A percentile compares a stretch with the other conserved stretches of the same genome.
Evolutionary conservation across 1,140 invertebrate species (phyloP).

Genomic region (Panagrolaimus sp.): DNA sequence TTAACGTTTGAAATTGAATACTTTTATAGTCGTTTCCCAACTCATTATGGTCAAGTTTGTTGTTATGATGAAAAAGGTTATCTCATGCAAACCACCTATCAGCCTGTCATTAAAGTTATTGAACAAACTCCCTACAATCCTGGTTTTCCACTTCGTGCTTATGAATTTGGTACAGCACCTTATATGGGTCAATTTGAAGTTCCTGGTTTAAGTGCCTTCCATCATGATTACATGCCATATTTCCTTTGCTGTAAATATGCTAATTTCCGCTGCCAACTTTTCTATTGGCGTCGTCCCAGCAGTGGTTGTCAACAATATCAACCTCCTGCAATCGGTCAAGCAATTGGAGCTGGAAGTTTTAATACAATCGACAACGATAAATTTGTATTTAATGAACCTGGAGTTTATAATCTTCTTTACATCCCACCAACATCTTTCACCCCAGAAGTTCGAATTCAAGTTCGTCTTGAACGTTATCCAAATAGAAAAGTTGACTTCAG

Average conservation of each 20-base stretch:
- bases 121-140: constrained; percentile 58
- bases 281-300: constrained; percentile 55
- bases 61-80: constrained; percentile 57
- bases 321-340: constrained; percentile 49
- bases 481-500: constrained; percentile 55
- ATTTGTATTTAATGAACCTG: constrained; percentile 58
- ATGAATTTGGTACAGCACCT: constrained; percentile 56
- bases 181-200: constrained; percentile 59
- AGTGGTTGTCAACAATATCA: constrained; percentile 57
- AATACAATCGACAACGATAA: constrained; percentile 50
- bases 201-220: constrained; percentile 52
- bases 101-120: constrained; percentile 58
- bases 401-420: constrained; percentile 53
- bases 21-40: constrained; percentile 51
- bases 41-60: constrained; percentile 58
- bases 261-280: constrained; percentile 56
- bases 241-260: constrained; percentile 58
- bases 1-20: background rate
- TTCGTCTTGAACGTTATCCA: constrained; percentile 55
- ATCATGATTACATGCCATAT: constrained; percentile 58
- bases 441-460: constrained; percentile 57
- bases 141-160: constrained; percentile 53
- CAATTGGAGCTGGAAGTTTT: constrained; percentile 26
- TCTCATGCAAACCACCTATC: constrained; percentile 57
- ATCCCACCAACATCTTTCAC: constrained; percentile 53